Evolutionary conservation across 2,113 vertebrate species (phyloP), one percentile per base, ranked within the genome.

Genomic region (Halcyon malimbica): DNA sequence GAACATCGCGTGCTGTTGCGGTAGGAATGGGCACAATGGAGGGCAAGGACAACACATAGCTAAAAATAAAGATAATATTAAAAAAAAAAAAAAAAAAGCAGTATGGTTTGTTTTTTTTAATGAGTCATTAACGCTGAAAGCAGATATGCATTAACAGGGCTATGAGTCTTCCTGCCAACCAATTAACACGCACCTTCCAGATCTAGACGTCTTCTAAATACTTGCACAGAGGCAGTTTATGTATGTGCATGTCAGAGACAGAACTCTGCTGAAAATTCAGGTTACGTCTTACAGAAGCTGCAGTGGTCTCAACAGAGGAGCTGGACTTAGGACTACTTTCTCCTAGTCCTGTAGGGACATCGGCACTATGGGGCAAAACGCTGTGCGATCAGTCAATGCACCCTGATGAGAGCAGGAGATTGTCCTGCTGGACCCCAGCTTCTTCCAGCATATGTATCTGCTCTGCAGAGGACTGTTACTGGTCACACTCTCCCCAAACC

Each of bases 131-230:
- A 70, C 5, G 15, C 44, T 85, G 73, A 91, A 90, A 80, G 46
- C 76, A 83, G 35, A 92, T 75, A 89, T 41, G 75, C 41, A 71
- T 80, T 71, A 92, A 86, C 14, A 78, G 44, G 41, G 33, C 50
- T 75, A 10, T 31, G 63, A 84, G 54, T 69, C 74, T 73, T 86
- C 74, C 74, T 92, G 54, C 69, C 76, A 84, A 77, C 46, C 75
- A 89, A 83, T 74, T 92, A 78, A 71, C 29, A 71, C 23, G 48
- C 76, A 90, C 51, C 44, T 87, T 76, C 39, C 4, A 2, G 50
- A 90, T 78, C 42, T 37, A 70, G 39, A 92, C 71, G 71, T 92
- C 84, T 89, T 54, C 75, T 48, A 84, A 86, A 78, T 76, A 87
- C 67, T 76, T 79, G 59, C 75, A 91, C 35, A 70, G 65, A 53